Evolutionary conservation across 2,888 invertebrate species (phyloP).

Genomic region (Macrosiphum euphorbiae): DNA sequence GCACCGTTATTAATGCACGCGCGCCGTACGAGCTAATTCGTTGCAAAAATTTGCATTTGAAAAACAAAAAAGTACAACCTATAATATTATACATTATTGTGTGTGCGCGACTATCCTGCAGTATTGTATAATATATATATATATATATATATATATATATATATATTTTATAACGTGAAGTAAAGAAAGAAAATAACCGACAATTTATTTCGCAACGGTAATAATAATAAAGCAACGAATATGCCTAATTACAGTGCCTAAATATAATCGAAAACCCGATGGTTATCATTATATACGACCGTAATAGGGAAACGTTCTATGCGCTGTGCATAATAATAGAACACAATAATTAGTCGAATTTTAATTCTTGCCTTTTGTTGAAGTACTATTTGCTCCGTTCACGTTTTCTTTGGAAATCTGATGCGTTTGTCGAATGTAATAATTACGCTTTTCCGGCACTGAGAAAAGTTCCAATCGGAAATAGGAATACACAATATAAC

Average conservation of each 20-base stretch:
- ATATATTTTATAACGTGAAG: too few relatives aligned
- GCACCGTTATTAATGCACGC: neutral
- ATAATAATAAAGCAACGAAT: neutral
- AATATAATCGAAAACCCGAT: neutral
- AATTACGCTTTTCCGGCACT: neutral
- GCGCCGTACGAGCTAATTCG: neutral
- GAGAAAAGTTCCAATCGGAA: neutral
- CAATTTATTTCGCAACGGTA: neutral
- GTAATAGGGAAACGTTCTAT: neutral
- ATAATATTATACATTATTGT: neutral
- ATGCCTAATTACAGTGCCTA: neutral
- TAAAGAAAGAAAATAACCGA: too few relatives aligned
- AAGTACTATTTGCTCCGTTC: too few relatives aligned
- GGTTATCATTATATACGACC: neutral
- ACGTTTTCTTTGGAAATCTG: too few relatives aligned
- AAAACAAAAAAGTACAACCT: neutral
- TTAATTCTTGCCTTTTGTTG: neutral
- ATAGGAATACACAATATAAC: neutral
- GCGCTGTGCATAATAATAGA: neutral
- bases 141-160: too few relatives aligned
- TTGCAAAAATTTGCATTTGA: constrained; percentile 26
- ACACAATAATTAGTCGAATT: neutral
- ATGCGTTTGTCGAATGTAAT: neutral
- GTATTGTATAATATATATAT: too few relatives aligned
- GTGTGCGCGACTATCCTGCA: too few relatives aligned